Evolutionary conservation across 2,888 invertebrate genomes (phyloP).

Genomic region (Tinea trinotella): DNA sequence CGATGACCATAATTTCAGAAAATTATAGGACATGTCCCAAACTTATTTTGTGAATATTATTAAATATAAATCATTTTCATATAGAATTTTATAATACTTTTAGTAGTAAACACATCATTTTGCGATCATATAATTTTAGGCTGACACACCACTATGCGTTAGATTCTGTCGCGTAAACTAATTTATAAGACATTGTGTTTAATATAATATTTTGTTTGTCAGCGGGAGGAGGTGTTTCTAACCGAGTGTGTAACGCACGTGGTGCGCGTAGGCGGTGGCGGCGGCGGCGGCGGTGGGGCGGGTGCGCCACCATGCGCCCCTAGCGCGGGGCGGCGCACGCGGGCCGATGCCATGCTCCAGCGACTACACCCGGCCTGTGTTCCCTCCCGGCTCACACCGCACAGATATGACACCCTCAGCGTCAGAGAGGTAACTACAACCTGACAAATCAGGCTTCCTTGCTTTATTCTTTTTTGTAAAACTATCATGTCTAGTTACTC

Average conservation of each 20-base stretch:
- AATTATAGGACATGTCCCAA: neutral
- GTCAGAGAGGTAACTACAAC: neutral
- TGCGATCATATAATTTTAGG: too few relatives aligned
- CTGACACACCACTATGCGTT: too few relatives aligned
- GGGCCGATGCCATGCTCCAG: conserved; percentile 88
- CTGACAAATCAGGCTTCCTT: neutral
- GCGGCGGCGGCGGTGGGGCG: conserved; percentile 45
- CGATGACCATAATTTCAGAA: conserved; percentile 20
- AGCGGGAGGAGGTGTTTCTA: conserved; percentile 76
- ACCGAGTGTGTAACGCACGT: conserved; percentile 74
- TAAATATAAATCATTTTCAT: too few relatives aligned
- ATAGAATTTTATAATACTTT: too few relatives aligned
- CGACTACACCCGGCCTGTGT: conserved; percentile 70
- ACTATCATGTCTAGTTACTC: neutral
- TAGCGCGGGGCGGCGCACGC: conserved; percentile 51
- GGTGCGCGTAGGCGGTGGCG: conserved; percentile 63
- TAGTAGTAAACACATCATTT: too few relatives aligned
- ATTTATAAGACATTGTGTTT: too few relatives aligned
- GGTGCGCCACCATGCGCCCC: conserved; percentile 69
- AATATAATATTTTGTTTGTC: conserved; percentile 27
- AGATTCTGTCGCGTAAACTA: too few relatives aligned
- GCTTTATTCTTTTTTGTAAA: too few relatives aligned
- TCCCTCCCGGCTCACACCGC: conserved; percentile 24
- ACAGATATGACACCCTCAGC: conserved; percentile 30
- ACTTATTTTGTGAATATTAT: too few relatives aligned